Evolutionary conservation across 2,888 invertebrate genomes (phyloP).

Genomic region (Dryadula phaetusa): DNA sequence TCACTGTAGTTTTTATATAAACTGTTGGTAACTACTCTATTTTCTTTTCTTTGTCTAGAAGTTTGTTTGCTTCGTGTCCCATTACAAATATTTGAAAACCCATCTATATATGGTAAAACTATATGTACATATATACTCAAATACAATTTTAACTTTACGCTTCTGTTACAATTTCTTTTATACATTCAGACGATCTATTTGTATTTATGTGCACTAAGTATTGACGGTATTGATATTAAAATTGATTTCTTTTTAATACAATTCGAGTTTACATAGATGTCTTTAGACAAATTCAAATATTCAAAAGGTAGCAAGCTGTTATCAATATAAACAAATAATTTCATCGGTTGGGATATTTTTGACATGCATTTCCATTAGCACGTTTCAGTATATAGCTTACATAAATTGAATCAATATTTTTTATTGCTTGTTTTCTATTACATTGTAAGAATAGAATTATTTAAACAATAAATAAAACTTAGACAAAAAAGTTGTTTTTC

Average conservation of each 20-base stretch:
- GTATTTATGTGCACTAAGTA: not conserved
- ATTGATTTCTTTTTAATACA: not conserved
- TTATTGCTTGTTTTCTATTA: constrained; percentile 34
- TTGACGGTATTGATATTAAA: too few relatives aligned
- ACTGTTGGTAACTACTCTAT: not conserved
- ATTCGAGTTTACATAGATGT: constrained; percentile 30
- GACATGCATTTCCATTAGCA: constrained; percentile 36
- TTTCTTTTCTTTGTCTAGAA: not conserved
- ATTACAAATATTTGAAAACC: too few relatives aligned
- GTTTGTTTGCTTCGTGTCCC: too few relatives aligned
- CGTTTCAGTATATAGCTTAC: constrained; percentile 32
- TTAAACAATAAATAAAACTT: constrained; percentile 24
- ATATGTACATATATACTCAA: too few relatives aligned
- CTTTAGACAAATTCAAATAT: constrained; percentile 34
- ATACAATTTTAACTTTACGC: too few relatives aligned
- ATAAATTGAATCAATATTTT: constrained; percentile 28
- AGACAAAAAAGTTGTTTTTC: constrained; percentile 39
- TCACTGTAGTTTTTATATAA: not conserved
- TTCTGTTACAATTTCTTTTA: not conserved
- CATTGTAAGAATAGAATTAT: not conserved
- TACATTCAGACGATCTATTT: not conserved
- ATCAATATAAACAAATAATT: constrained; percentile 40
- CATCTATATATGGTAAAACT: too few relatives aligned
- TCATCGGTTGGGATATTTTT: constrained; percentile 26
- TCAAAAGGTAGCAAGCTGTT: constrained; percentile 28